These are phyloP conservation scores for Gymnocypris eckloni DNA, from an alignment of 2,797 vertebrate genomes.

Conservation along the genomic window DNA sequence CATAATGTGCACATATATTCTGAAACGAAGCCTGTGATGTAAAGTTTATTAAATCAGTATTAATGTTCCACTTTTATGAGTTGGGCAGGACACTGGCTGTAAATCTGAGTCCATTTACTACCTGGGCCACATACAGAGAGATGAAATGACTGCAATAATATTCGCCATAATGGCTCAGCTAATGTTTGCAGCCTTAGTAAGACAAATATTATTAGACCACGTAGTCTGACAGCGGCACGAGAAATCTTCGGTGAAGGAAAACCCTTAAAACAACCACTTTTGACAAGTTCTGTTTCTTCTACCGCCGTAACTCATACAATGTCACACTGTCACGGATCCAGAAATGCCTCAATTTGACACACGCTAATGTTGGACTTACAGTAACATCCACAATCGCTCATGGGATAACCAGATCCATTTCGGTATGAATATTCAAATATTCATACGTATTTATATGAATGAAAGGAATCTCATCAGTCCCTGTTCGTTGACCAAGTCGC, in stretches of 20 bases:
- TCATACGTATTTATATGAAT: slow-evolving; percentile 23
- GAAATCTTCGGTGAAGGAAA: slow-evolving; percentile 39
- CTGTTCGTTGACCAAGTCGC: slow-evolving; percentile 43
- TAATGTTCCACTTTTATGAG: slow-evolving; percentile 64
- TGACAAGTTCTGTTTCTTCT: slow-evolving; percentile 23
- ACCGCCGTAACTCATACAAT: neutral
- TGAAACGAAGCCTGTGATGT: slow-evolving; percentile 51
- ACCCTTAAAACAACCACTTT: slow-evolving; percentile 20
- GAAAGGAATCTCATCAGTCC: slow-evolving; percentile 45
- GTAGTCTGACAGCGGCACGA: slow-evolving; percentile 31
- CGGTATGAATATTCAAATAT: slow-evolving; percentile 33
- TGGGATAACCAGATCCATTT: slow-evolving; percentile 6
- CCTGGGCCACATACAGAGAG: slow-evolving; percentile 54
- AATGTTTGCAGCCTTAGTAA: slow-evolving; percentile 58
- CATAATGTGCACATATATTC: slow-evolving; percentile 44
- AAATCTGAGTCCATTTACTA: slow-evolving; percentile 64
- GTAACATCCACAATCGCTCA: slow-evolving; percentile 44
- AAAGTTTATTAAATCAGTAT: slow-evolving; percentile 63
- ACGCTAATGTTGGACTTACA: slow-evolving; percentile 19
- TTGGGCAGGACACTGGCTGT: slow-evolving; percentile 58
- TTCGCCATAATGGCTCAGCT: slow-evolving; percentile 53
- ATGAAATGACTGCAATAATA: slow-evolving; percentile 58
- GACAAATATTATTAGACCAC: slow-evolving; percentile 52
- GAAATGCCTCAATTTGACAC: slow-evolving; percentile 33
- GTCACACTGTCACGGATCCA: slow-evolving; percentile 1